These are phyloP conservation scores for Mythimna vitellina DNA, from an alignment of 2,888 invertebrate species.

Conservation along the genomic window DNA sequence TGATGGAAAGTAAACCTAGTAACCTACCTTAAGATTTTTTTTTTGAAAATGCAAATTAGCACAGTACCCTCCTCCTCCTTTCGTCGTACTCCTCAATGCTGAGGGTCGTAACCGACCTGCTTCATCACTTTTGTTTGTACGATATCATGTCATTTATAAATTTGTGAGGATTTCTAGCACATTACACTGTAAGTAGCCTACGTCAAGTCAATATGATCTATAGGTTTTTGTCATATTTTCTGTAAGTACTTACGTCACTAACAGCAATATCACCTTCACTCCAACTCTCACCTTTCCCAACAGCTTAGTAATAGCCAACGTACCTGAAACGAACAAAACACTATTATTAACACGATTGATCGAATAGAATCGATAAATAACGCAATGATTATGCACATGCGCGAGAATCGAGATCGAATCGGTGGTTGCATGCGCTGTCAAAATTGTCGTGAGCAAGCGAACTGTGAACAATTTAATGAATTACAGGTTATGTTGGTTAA, in stretches of 20 bases:
- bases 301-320: conserved; percentile 47
- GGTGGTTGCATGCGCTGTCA: conserved; percentile 56
- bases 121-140: too few relatives aligned
- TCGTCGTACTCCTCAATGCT: too few relatives aligned
- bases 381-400: conserved; percentile 54
- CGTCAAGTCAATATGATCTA: too few relatives aligned
- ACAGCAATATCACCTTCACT: conserved; percentile 4
- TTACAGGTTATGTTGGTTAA: conserved; percentile 42
- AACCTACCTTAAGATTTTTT: too few relatives aligned
- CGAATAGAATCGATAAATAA: conserved; percentile 46
- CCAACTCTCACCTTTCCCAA: conserved; percentile 29
- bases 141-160: too few relatives aligned
- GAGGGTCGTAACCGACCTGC: too few relatives aligned
- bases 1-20: too few relatives aligned
- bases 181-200: too few relatives aligned
- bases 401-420: conserved; percentile 51
- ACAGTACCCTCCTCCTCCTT: too few relatives aligned
- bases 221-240: neutral
- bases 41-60: too few relatives aligned
- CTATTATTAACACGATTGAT: conserved; percentile 51
- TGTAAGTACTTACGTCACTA: conserved; percentile 22
- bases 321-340: conserved; percentile 61
- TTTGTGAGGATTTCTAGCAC: too few relatives aligned
- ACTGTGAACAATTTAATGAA: conserved; percentile 51
- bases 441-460: conserved; percentile 52